These are phyloP conservation scores for Ptychochromis oligacanthus DNA, from an alignment of 2,113 vertebrate genomes.

Conservation along the genomic window DNA sequence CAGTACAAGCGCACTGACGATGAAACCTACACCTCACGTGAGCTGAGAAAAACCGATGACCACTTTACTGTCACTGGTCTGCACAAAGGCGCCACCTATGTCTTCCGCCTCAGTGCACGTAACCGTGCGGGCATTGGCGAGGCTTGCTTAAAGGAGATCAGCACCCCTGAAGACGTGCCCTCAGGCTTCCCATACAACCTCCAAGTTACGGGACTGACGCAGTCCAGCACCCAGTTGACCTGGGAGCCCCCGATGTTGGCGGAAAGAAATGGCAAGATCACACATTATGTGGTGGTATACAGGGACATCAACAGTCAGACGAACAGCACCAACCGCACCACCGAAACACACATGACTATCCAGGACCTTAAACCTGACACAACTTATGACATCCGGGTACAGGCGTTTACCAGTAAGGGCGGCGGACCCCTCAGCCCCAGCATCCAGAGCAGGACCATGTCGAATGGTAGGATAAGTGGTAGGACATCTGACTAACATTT, in stretches of 20 bases:
- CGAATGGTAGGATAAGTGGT: slow-evolving; percentile 87
- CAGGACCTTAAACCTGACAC: slow-evolving; percentile 91
- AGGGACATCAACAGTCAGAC: slow-evolving; percentile 96
- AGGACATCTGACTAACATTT: slow-evolving; percentile 47
- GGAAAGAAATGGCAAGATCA: slow-evolving; percentile 91
- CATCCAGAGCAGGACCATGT: slow-evolving; percentile 98
- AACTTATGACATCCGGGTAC: slow-evolving; percentile 94
- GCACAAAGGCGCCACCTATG: slow-evolving; percentile 93
- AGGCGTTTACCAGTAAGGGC: slow-evolving; percentile 91
- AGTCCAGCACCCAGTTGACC: slow-evolving; percentile 90
- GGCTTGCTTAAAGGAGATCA: slow-evolving; percentile 92
- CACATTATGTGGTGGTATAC: slow-evolving; percentile 90
- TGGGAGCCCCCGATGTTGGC: slow-evolving; percentile 92
- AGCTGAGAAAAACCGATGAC: slow-evolving; percentile 89
- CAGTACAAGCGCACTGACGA: slow-evolving; percentile 93
- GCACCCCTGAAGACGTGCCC: slow-evolving; percentile 88
- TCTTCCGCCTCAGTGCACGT: slow-evolving; percentile 90
- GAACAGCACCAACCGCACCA: slow-evolving; percentile 88
- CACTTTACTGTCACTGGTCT: slow-evolving; percentile 92
- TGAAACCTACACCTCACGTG: slow-evolving; percentile 84
- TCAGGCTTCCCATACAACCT: slow-evolving; percentile 93
- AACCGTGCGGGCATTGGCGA: slow-evolving; percentile 94
- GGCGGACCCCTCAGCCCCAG: slow-evolving; percentile 94
- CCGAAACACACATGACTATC: slow-evolving; percentile 84
- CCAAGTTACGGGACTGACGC: slow-evolving; percentile 90